Percentiles rank a stretch among this genome's conserved stretches.
These are phyloP conservation scores for Raja brachyura DNA, from an alignment of 2,113 vertebrate genomes.

Conservation along the genomic window DNA sequence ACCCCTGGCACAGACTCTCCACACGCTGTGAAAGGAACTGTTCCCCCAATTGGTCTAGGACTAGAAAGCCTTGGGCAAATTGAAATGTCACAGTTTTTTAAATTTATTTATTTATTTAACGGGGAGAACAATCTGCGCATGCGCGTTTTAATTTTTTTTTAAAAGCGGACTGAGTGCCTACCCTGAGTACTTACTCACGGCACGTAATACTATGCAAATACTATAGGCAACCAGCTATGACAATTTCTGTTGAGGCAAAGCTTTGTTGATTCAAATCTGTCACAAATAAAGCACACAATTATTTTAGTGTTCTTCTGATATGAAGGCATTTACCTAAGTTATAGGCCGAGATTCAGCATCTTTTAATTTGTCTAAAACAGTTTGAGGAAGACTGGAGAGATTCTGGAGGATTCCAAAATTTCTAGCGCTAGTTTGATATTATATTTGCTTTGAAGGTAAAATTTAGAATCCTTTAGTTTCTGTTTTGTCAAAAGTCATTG, in stretches of 20 bases:
- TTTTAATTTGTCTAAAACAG: no score
- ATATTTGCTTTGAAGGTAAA: background rate
- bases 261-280: background rate
- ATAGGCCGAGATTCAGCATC: background rate
- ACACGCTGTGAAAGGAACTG: no score
- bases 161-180: no score
- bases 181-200: no score
- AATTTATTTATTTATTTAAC: no score
- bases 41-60: no score
- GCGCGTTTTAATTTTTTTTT: no score
- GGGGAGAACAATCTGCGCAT: no score
- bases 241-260: background rate
- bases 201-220: background rate
- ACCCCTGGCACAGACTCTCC: no score
- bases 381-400: no score
- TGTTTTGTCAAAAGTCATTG: background rate
- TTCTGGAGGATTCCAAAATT: background rate
- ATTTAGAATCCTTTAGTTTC: background rate
- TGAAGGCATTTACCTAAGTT: background rate
- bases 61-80: no score
- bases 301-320: background rate
- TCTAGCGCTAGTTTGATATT: background rate
- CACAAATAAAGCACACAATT: background rate
- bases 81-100: no score
- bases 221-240: background rate